Conservation (phyloP, 1,140 invertebrate species). For the Hydropsyche tenuis region DNA sequence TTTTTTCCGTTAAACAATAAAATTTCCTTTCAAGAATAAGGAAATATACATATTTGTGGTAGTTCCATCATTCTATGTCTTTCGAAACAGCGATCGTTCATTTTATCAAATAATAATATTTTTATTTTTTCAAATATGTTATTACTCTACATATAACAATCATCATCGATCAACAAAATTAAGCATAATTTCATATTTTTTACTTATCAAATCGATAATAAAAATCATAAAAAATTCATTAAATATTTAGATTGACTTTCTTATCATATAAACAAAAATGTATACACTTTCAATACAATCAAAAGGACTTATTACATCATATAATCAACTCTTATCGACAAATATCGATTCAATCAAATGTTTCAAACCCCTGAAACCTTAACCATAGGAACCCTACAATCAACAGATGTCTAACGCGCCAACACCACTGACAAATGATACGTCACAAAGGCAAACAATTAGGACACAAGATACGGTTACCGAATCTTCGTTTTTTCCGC, state of each 20-base stretch:
- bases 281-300: too few relatives aligned
- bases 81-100: not conserved
- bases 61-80: not conserved
- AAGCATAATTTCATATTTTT: too few relatives aligned
- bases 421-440: constrained; percentile 43
- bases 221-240: too few relatives aligned
- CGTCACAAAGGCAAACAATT: constrained; percentile 43
- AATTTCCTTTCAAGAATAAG: not conserved
- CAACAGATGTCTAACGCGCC: constrained; percentile 44
- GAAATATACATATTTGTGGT: not conserved
- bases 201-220: too few relatives aligned
- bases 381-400: not conserved
- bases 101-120: too few relatives aligned
- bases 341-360: not conserved
- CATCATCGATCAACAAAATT: too few relatives aligned
- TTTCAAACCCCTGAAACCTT: not conserved
- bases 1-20: constrained; percentile 31
- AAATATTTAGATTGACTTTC: too few relatives aligned
- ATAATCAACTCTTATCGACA: not conserved
- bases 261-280: too few relatives aligned
- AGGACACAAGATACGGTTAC: constrained; percentile 38
- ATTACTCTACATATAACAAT: too few relatives aligned
- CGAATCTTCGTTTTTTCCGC: constrained; percentile 35
- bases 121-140: too few relatives aligned
- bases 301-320: not conserved